These are phyloP conservation scores for Drosophila nebulosa DNA, from an alignment of 1,140 invertebrate species.

Conservation along the genomic window DNA sequence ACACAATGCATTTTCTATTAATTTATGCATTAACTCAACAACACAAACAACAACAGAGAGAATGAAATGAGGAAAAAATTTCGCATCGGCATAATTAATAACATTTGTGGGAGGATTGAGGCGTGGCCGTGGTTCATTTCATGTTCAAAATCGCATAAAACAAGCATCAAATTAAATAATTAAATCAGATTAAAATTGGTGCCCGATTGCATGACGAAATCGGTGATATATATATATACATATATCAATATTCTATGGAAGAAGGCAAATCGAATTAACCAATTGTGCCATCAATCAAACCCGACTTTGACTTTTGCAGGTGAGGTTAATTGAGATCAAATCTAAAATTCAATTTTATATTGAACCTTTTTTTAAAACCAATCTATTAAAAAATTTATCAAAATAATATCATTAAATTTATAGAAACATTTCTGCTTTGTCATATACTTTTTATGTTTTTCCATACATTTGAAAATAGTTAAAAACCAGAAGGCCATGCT, in stretches of 20 bases:
- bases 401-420: no score
- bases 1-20: conserved; percentile 54
- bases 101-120: background rate
- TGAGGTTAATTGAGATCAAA: conserved; percentile 62
- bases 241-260: conserved; percentile 20
- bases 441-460: no score
- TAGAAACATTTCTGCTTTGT: no score
- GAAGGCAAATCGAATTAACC: conserved; percentile 64
- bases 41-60: background rate
- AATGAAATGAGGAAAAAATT: conserved; percentile 2
- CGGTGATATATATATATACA: background rate
- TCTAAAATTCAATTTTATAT: no score
- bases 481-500: no score
- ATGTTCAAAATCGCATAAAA: conserved; percentile 35
- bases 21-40: conserved; percentile 43
- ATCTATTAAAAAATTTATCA: no score
- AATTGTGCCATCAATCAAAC: conserved; percentile 71
- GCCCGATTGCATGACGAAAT: conserved; percentile 18
- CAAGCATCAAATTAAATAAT: conserved; percentile 68
- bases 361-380: no score
- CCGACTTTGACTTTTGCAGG: conserved; percentile 15
- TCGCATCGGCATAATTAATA: conserved; percentile 35
- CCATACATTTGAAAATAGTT: no score
- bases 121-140: conserved; percentile 17
- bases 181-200: conserved; percentile 66